Evolutionary conservation across 1,140 invertebrate species (phyloP).

Genomic region (Sipha flava): DNA sequence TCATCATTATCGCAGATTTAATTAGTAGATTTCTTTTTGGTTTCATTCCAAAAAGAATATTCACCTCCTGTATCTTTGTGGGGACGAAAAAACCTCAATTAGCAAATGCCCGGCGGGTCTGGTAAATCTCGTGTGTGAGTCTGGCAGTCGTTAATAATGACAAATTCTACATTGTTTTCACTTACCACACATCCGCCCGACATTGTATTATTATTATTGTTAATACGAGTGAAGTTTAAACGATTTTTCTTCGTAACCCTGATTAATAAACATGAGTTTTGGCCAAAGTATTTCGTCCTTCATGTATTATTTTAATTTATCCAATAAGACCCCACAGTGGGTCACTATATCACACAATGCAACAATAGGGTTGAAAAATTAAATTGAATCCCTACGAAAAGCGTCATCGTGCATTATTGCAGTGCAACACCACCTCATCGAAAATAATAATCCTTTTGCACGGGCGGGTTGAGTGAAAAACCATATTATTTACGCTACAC

Average conservation of each 20-base stretch:
- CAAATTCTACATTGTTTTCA: slow-evolving; percentile 1
- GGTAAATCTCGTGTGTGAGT: neutral
- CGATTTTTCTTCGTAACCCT: neutral
- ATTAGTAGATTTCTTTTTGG: neutral
- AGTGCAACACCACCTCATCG: no score
- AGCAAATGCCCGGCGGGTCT: neutral
- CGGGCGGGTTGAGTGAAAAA: no score
- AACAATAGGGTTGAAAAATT: neutral
- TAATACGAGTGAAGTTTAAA: no score
- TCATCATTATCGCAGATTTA: no score
- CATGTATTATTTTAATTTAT: neutral
- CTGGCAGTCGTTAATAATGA: slow-evolving; percentile 15
- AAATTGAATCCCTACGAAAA: neutral
- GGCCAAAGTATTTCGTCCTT: neutral
- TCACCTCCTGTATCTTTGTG: neutral
- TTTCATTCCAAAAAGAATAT: neutral
- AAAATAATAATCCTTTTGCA: no score
- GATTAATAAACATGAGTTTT: slow-evolving; percentile 1
- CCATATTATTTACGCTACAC: no score
- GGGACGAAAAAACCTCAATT: neutral
- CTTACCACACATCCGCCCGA: neutral
- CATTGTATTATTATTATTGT: no score
- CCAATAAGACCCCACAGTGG: neutral
- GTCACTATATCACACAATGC: neutral
- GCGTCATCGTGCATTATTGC: neutral